Conservation (phyloP, 2,888 invertebrate species). For the Drepana falcataria region DNA sequence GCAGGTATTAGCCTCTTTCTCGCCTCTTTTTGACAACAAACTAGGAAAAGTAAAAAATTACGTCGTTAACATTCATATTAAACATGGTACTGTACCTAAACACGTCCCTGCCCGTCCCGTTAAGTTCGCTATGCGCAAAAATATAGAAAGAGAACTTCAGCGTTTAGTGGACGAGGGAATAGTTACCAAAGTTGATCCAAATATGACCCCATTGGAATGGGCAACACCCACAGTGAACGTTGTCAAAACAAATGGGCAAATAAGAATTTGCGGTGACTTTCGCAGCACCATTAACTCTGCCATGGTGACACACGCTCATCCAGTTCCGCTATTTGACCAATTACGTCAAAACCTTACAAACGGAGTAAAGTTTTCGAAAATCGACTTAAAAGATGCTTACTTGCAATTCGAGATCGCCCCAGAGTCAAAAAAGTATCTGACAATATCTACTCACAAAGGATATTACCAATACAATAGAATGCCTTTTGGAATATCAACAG, state of each 20-base stretch:
- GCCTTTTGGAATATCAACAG: constrained; percentile 4
- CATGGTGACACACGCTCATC: constrained; percentile 5
- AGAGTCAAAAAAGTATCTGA: background rate
- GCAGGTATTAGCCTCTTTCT: constrained; percentile 2
- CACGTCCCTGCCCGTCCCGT: constrained; percentile 5
- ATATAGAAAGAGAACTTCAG: constrained; percentile 6
- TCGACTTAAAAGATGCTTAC: background rate
- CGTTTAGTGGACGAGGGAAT: constrained; percentile 1
- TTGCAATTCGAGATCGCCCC: no score
- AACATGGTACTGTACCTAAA: constrained; percentile 8
- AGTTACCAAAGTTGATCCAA: background rate
- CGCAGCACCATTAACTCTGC: no score
- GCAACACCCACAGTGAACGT: constrained; percentile 2
- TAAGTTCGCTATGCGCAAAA: constrained; percentile 3
- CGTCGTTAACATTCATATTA: constrained; percentile 13
- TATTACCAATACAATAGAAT: constrained; percentile 1
- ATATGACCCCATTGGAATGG: constrained; percentile 1
- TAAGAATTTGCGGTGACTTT: constrained; percentile 2
- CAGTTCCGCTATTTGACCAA: constrained; percentile 11
- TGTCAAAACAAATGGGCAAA: background rate
- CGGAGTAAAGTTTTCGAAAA: constrained; percentile 5
- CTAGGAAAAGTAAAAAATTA: constrained; percentile 6
- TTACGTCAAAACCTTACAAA: no score
- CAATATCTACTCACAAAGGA: background rate
- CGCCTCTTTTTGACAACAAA: constrained; percentile 6